Evolutionary conservation across 2,113 vertebrate genomes (phyloP), one percentile per base, ranked within the genome.

Genomic region (Psilopogon haemacephalus): DNA sequence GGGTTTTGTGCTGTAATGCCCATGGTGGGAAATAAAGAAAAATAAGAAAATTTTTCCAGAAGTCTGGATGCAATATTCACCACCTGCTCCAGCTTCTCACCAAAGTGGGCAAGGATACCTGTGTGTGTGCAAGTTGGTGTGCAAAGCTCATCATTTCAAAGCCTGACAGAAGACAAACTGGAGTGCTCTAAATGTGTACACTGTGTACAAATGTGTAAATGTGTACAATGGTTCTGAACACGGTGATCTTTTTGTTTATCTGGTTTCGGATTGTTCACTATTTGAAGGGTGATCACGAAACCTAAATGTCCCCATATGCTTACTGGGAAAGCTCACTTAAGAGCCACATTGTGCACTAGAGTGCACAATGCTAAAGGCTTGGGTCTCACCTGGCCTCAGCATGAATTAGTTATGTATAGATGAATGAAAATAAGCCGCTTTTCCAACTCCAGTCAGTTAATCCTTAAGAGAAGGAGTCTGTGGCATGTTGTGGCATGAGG

Each of bases 1-100:
- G 94, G 95, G 78, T 90, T 94, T 30, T 85, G 88, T 38, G 59
- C 80, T 93, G 63, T 89, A 95, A 94, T 54, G 78, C 64, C 83
- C 70, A 67, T 94, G 94, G 93, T 97, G 83, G 90, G 59, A 94
- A 94, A 95, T 72, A 94, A 93, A 94, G 79, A 85, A 86, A 86
- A 86, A 68, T 82, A 93, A 75, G 59, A 79, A 60, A 46, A 70
- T 95, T 95, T 95, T 89, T 90, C 84, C 85, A 87, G 75, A 92
- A 96, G 71, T 94, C 71, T 96, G 82, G 72, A 65, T 95, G 67
- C 77, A 35, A 65, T 86, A 80, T 59, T 91, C 63, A 67, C 70
- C 60, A 89, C 50, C 63, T 67, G 84, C 74, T 88, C 65, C n/a
- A 76, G n/a, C n/a, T 84, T 65, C 68, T 63, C 15, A 59, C 62